Evolutionary conservation across 2,888 invertebrate genomes (phyloP), one percentile per base, ranked within the genome.

Genomic region (Noctua fimbriata): DNA sequence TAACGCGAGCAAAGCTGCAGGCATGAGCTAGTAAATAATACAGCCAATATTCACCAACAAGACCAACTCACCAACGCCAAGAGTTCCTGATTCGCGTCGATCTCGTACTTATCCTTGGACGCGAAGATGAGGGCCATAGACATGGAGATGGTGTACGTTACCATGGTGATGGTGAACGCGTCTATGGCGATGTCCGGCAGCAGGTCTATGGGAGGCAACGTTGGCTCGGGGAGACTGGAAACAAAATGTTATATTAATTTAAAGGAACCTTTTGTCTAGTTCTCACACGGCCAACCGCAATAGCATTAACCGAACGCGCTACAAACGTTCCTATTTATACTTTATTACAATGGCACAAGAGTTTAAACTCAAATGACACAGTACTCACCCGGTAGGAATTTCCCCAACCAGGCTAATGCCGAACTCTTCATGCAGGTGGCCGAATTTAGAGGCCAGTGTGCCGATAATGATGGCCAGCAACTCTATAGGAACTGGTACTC

Each of bases 101-200:
- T 97, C 90, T 98, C 97, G 90, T 98, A 98, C 88, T 98, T 97
- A 75, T 98, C 96, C 93, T 98, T 98, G 84, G 97, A 97, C 0
- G 98, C 98, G 93, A 98, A 98, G 81, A 98, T 98, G 67, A 98
- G 96, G 0, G 98, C 98, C 98, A 98, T 98, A 0, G 98, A 98
- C 97, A 98, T 98, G 10, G 98, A 97, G 52, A 98, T 97, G 73
- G 98, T 98, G 93, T 98, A 98, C 0, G 98, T 98, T 5, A 98
- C 98, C 97, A 98, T 97, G 18, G 98, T 97, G 87, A 98, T 98
- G 44, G 98, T 97, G 87, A 98, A 96, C 58, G 98, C 97, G 91
- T 98, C 98, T 36, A 98, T 71, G 0, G 97, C 96, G 66, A 98
- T 96, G 18, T 92, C 89, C 0, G 97, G 97, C 12, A 98, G 88